Percentiles rank a stretch among this genome's conserved stretches.
phyloP scores from a whole-genome alignment of 92 coral and sea anemone species.

The Actinernus sp. region DNA sequence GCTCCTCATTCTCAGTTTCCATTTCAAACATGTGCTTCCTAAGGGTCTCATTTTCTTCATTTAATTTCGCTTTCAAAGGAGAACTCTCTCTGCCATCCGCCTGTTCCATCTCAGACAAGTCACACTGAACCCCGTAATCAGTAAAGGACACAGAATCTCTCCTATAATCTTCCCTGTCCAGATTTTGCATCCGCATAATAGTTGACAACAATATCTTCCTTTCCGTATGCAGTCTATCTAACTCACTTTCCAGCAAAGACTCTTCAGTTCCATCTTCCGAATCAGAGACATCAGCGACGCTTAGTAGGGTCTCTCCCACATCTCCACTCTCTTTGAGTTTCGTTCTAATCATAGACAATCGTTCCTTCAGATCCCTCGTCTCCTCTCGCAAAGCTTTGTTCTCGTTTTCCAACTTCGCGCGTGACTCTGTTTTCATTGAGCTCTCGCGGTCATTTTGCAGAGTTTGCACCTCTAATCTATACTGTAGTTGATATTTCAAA shows the following conservation, averaged over 20 bases:
- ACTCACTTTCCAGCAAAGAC: slow-evolving; percentile 43
- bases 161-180: slow-evolving; percentile 27
- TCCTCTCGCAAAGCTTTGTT: slow-evolving; percentile 58
- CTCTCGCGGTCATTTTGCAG: slow-evolving; percentile 42
- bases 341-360: slow-evolving; percentile 47
- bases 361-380: slow-evolving; percentile 56
- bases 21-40: slow-evolving; percentile 55
- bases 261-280: slow-evolving; percentile 29
- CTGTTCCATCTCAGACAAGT: slow-evolving; percentile 36
- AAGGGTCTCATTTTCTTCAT: slow-evolving; percentile 53
- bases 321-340: slow-evolving; percentile 62
- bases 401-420: slow-evolving; percentile 65
- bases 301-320: slow-evolving; percentile 51
- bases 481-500: slow-evolving; percentile 77
- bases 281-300: slow-evolving; percentile 36
- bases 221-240: slow-evolving; percentile 65
- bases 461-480: slow-evolving; percentile 71
- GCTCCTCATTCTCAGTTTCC: slow-evolving; percentile 71
- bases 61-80: slow-evolving; percentile 42
- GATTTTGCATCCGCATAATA: slow-evolving; percentile 67
- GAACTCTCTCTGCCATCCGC: slow-evolving; percentile 36
- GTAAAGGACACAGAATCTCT: slow-evolving; percentile 24
- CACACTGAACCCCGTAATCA: slow-evolving; percentile 76
- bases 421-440: slow-evolving; percentile 6
- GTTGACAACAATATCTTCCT: slow-evolving; percentile 85